Percentiles rank a stretch among this genome's conserved stretches.
These are phyloP conservation scores for Drosophila melanica DNA, from an alignment of 1,140 invertebrate genomes.

Conservation along the genomic window DNA sequence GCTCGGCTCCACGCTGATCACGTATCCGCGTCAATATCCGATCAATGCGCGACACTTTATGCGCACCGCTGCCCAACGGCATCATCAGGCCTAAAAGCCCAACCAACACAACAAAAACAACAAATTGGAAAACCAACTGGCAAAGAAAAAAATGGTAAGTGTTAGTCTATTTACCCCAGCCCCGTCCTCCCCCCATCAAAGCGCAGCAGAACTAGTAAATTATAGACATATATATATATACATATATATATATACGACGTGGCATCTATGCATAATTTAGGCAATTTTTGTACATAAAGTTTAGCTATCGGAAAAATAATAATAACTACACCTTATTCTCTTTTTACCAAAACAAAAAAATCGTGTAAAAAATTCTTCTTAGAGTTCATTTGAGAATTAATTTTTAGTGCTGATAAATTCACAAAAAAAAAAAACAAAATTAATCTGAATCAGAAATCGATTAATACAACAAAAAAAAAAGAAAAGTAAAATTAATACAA, in stretches of 20 bases:
- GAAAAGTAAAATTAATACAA: too few relatives aligned
- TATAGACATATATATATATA: constrained; percentile 40
- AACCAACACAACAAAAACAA: too few relatives aligned
- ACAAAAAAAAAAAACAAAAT: too few relatives aligned
- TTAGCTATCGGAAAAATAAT: constrained; percentile 46
- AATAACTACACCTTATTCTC: neutral
- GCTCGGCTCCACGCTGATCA: constrained; percentile 75
- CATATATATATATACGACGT: constrained; percentile 27
- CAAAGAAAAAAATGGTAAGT: constrained; percentile 17
- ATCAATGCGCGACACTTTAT: constrained; percentile 72
- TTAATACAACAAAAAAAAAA: too few relatives aligned
- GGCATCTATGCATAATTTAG: constrained; percentile 58
- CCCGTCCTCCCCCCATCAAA: neutral
- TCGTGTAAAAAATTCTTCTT: too few relatives aligned
- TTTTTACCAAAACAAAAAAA: too few relatives aligned
- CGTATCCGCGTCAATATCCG: constrained; percentile 78
- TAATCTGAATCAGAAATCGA: too few relatives aligned
- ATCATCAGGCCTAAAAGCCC: constrained; percentile 56
- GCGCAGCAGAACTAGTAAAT: constrained; percentile 38
- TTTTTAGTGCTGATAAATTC: too few relatives aligned
- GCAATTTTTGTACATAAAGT: constrained; percentile 74
- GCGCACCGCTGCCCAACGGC: constrained; percentile 45
- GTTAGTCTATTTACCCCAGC: constrained; percentile 8
- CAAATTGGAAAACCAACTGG: neutral
- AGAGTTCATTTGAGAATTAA: too few relatives aligned